Evolutionary conservation across 2,888 invertebrate genomes (phyloP).

Genomic region (Sthenelais limicola): DNA sequence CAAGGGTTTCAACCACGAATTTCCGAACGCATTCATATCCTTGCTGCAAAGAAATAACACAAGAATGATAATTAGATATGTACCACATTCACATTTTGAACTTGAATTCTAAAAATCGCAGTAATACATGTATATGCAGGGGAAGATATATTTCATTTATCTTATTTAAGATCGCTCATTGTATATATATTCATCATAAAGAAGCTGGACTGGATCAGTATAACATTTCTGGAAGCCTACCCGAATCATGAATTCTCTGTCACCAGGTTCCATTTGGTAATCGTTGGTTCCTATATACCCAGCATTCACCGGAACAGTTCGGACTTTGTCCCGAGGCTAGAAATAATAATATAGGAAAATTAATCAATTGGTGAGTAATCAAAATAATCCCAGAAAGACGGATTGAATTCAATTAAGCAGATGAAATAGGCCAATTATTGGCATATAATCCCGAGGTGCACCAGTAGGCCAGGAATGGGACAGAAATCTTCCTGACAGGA

Average conservation of each 20-base stretch:
- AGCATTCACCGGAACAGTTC: slow-evolving; percentile 70
- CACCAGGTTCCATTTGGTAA: slow-evolving; percentile 64
- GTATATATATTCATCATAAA: no score
- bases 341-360: slow-evolving; percentile 14
- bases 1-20: slow-evolving; percentile 46
- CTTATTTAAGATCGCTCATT: no score
- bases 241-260: slow-evolving; percentile 64
- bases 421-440: no score
- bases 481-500: no score
- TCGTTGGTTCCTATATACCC: slow-evolving; percentile 70
- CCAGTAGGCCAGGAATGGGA: no score
- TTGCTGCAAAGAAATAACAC: slow-evolving; percentile 57
- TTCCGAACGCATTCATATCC: slow-evolving; percentile 53
- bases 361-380: not conserved
- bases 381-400: not conserved
- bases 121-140: not conserved
- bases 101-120: not conserved
- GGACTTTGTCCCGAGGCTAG: slow-evolving; percentile 56
- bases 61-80: not conserved
- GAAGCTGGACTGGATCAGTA: no score
- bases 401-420: no score
- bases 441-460: no score
- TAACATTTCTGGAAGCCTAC: no score
- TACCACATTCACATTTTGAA: not conserved
- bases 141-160: not conserved